Evolutionary conservation across 2,113 vertebrate genomes (phyloP).

Genomic region (Copsychus sechellarum): DNA sequence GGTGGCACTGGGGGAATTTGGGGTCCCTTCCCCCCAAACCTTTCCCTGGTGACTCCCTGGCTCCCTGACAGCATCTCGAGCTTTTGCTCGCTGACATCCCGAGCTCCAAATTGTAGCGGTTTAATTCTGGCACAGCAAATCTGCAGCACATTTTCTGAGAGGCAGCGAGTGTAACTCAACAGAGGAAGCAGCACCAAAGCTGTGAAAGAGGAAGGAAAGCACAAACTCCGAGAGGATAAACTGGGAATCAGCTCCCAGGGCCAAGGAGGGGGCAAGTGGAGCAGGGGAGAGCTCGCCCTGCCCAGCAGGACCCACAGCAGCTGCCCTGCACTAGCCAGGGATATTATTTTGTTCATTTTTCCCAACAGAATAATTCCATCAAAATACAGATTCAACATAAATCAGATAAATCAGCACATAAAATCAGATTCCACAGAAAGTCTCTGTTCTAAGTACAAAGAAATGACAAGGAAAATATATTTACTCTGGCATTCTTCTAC

Average conservation of each 20-base stretch:
- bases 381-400: neutral
- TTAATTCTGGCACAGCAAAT: neutral
- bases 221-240: neutral
- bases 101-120: neutral
- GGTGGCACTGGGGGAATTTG: too few species aligned
- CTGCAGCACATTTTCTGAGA: neutral
- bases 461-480: neutral
- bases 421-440: neutral
- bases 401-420: neutral
- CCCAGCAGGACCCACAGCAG: fast-evolving
- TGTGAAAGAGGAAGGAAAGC: neutral
- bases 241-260: neutral
- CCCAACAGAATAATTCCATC: neutral
- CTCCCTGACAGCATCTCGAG: too few species aligned
- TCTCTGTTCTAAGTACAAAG: neutral
- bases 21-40: too few species aligned
- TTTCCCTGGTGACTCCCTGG: too few species aligned
- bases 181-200: neutral
- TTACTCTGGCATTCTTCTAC: neutral
- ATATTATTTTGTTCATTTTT: fast-evolving
- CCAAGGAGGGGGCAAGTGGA: neutral
- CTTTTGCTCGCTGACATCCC: too few species aligned
- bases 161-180: neutral
- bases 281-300: neutral
- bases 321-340: neutral